Conservation (phyloP, 2,113 vertebrate species). For the Chunga burmeisteri region DNA sequence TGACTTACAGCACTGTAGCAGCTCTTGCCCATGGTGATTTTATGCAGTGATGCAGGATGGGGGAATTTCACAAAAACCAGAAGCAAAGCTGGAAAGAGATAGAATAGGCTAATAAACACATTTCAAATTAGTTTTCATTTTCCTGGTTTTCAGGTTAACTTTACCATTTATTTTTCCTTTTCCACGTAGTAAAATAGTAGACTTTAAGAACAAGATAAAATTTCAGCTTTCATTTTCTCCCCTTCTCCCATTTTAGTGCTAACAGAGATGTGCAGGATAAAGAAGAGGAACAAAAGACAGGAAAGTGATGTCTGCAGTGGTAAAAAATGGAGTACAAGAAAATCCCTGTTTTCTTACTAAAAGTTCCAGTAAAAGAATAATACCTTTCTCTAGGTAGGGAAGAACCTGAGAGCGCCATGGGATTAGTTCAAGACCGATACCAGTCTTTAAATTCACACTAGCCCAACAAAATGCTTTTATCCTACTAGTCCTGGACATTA, state of each 20-base stretch:
- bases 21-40: neutral
- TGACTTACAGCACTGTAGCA: neutral
- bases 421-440: neutral
- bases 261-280: neutral
- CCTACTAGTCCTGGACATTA: neutral
- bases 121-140: neutral
- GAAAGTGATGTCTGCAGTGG: neutral
- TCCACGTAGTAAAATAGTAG: neutral
- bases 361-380: neutral
- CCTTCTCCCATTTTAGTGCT: neutral
- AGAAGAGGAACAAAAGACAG: neutral
- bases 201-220: neutral
- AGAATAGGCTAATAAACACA: neutral
- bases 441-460: neutral
- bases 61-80: neutral
- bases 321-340: neutral
- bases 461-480: neutral
- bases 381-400: neutral
- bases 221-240: neutral
- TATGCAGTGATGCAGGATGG: neutral
- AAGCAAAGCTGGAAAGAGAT: neutral
- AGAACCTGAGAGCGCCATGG: neutral
- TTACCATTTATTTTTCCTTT: neutral
- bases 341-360: neutral
- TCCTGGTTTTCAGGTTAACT: neutral